Conservation (phyloP, 1,140 invertebrate species). For the Lepeophtheirus salmonis region DNA sequence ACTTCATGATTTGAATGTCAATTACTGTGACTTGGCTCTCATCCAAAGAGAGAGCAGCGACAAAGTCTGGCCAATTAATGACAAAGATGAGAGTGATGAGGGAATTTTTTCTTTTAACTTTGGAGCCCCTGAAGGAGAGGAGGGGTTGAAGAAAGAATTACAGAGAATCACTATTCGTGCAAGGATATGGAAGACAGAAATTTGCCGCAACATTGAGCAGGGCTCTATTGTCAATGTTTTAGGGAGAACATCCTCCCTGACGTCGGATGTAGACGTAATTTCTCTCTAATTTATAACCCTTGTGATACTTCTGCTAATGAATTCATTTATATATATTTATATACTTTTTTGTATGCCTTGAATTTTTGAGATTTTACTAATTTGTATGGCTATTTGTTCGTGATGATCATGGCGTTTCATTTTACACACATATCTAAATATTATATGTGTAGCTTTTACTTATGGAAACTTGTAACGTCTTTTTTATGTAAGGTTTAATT, state of each 20-base stretch:
- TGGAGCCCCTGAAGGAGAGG: background rate
- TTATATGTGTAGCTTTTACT: no score
- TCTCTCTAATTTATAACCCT: no score
- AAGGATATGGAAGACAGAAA: background rate
- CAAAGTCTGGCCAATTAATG: no score
- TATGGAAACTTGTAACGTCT: no score
- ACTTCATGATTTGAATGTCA: background rate
- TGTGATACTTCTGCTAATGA: no score
- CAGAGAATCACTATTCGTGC: background rate
- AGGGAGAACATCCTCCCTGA: background rate
- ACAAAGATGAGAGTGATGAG: background rate
- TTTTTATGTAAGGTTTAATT: no score
- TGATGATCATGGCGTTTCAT: no score
- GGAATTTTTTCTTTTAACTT: background rate
- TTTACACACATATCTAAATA: no score
- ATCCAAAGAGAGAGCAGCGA: background rate
- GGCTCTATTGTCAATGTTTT: background rate
- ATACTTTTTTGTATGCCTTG: no score
- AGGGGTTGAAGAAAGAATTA: background rate
- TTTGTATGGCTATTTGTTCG: no score
- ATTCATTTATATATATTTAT: no score
- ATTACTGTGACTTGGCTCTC: background rate
- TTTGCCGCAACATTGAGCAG: background rate
- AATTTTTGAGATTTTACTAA: no score
- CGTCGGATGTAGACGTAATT: background rate